These are phyloP conservation scores for Blastobasis adustella DNA, from an alignment of 2,888 invertebrate genomes.

Conservation along the genomic window DNA sequence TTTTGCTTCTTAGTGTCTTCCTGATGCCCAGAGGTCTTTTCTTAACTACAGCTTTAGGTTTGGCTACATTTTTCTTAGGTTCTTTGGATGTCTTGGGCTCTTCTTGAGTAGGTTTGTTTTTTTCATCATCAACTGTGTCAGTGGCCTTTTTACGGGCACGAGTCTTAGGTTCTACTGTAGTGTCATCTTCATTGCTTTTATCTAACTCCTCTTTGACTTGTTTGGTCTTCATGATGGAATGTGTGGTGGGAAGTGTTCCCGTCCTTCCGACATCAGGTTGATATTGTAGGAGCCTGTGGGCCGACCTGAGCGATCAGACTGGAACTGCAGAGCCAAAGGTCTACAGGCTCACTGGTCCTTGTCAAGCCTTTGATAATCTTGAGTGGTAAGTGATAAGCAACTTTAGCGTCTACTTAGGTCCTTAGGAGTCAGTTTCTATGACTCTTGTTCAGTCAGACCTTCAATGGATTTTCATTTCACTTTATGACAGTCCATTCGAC, in stretches of 20 bases:
- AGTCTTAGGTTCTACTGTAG: constrained; percentile 61
- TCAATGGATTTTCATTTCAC: too few species aligned
- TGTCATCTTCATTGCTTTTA: constrained; percentile 61
- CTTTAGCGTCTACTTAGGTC: constrained; percentile 20
- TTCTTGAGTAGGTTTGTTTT: constrained; percentile 49
- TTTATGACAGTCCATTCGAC: constrained; percentile 34
- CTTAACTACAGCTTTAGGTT: constrained; percentile 56
- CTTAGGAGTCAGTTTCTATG: too few species aligned
- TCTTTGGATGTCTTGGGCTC: constrained; percentile 66
- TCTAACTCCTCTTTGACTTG: constrained; percentile 63
- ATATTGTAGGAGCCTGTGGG: constrained; percentile 20
- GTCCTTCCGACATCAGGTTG: constrained; percentile 69
- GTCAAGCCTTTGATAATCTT: constrained; percentile 8
- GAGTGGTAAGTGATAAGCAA: constrained; percentile 23
- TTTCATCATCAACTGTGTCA: constrained; percentile 53
- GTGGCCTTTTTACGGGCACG: constrained; percentile 66
- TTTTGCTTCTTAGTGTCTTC: constrained; percentile 61
- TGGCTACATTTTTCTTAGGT: constrained; percentile 46
- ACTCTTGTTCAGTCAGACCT: too few species aligned
- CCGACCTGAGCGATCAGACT: constrained; percentile 21
- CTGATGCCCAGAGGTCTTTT: constrained; percentile 64
- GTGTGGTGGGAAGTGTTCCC: constrained; percentile 58
- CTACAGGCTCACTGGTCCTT: too few species aligned
- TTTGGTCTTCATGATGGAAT: constrained; percentile 74
- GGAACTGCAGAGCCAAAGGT: too few species aligned